Evolutionary conservation across 2,797 vertebrate genomes (phyloP).

Genomic region (Fistularia tabacaria): DNA sequence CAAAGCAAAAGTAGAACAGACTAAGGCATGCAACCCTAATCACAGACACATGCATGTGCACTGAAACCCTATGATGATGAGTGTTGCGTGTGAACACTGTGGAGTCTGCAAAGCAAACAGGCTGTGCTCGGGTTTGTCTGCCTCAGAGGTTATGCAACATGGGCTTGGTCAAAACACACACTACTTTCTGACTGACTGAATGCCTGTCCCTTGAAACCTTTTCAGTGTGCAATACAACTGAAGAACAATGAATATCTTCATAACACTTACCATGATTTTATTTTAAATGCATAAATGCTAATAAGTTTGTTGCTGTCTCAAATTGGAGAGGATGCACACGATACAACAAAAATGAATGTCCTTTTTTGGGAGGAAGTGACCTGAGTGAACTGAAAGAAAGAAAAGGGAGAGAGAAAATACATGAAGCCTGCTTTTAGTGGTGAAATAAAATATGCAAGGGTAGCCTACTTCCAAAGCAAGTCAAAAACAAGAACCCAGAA

Average conservation of each 20-base stretch:
- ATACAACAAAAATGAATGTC: not conserved
- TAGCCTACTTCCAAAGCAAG: slow-evolving; percentile 9
- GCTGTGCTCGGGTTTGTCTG: slow-evolving; percentile 45
- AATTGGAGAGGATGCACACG: not conserved
- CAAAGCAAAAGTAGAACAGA: slow-evolving; percentile 4
- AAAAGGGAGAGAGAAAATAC: slow-evolving; percentile 19
- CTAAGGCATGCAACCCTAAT: slow-evolving; percentile 2
- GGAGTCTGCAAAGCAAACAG: slow-evolving; percentile 57
- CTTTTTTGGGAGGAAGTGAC: slow-evolving; percentile 16
- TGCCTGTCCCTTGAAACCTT: slow-evolving; percentile 18
- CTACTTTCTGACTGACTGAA: slow-evolving; percentile 45
- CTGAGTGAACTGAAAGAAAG: slow-evolving; percentile 16
- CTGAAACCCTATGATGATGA: slow-evolving; percentile 9
- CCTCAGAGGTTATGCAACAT: slow-evolving; percentile 50
- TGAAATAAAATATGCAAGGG: slow-evolving; percentile 19
- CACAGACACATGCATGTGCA: slow-evolving; percentile 2
- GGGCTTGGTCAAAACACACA: slow-evolving; percentile 20
- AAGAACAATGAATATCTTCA: not conserved
- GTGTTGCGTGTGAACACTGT: slow-evolving; percentile 61
- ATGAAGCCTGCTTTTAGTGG: slow-evolving; percentile 19
- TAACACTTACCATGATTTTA: not conserved
- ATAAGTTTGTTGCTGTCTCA: not conserved
- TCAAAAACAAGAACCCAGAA: slow-evolving; percentile 35
- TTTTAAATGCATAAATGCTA: not conserved
- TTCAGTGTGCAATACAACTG: slow-evolving; percentile 19